A percentile compares a stretch with the other conserved stretches of the same genome.
Evolutionary conservation across 1,140 invertebrate genomes (phyloP).

Genomic region (Trichoplusia ni): DNA sequence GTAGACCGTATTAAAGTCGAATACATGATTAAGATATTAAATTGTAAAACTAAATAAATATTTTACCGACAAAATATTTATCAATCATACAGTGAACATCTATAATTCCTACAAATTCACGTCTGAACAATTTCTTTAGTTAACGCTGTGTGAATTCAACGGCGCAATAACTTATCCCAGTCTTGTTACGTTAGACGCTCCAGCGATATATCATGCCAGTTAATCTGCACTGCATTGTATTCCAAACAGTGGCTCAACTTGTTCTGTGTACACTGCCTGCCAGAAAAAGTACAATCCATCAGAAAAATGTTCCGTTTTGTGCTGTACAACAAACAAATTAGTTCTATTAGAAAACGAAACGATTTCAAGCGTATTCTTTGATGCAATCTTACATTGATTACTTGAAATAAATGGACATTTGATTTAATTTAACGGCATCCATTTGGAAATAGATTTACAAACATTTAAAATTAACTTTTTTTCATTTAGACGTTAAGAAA

Average conservation of each 20-base stretch:
- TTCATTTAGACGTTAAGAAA: no score
- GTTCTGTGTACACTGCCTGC: conserved; percentile 8
- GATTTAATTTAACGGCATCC: not conserved
- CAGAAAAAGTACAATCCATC: conserved; percentile 12
- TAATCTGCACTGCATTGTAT: conserved; percentile 49
- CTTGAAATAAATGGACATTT: not conserved
- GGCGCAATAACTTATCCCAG: conserved; percentile 12
- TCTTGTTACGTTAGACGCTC: conserved; percentile 37
- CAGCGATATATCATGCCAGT: conserved; percentile 50
- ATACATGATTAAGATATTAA: no score
- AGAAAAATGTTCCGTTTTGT: not conserved
- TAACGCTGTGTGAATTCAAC: not conserved
- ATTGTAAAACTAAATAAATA: not conserved
- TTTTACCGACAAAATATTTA: not conserved
- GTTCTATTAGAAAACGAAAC: not conserved
- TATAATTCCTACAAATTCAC: conserved; percentile 35
- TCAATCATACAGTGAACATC: not conserved
- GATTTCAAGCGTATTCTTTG: not conserved
- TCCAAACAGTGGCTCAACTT: conserved; percentile 40
- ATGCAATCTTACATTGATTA: not conserved
- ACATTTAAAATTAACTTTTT: no score
- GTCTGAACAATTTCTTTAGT: conserved; percentile 19
- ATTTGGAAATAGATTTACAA: no score
- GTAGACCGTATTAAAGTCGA: no score
- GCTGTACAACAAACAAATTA: not conserved